Conservation (phyloP, 2,888 invertebrate species). For the Icerya purchasi region DNA sequence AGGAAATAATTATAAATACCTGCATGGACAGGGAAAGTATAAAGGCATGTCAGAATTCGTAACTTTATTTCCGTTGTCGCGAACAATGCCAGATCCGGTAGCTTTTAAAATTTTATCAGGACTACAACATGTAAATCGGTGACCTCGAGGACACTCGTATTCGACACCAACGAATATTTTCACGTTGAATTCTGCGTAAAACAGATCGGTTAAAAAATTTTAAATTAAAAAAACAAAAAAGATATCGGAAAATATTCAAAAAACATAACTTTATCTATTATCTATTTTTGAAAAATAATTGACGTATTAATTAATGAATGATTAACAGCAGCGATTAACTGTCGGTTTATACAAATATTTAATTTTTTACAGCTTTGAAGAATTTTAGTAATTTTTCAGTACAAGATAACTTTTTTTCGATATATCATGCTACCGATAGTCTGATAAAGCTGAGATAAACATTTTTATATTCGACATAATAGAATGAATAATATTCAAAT, state of each 20-base stretch:
- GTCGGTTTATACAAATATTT: neutral
- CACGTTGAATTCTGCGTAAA: constrained; percentile 40
- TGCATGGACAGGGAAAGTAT: constrained; percentile 66
- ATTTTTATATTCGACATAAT: too few relatives aligned
- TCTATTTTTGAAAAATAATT: too few relatives aligned
- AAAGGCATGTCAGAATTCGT: constrained; percentile 74
- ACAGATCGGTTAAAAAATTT: neutral
- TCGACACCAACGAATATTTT: constrained; percentile 90
- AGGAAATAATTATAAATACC: too few relatives aligned
- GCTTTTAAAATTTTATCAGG: constrained; percentile 64
- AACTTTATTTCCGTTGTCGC: constrained; percentile 66
- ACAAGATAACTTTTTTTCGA: too few relatives aligned
- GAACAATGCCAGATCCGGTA: constrained; percentile 43
- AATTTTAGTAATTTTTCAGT: too few relatives aligned
- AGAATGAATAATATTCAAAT: too few relatives aligned
- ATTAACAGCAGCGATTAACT: too few relatives aligned
- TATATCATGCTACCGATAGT: too few relatives aligned
- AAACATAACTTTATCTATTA: neutral
- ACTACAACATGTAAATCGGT: constrained; percentile 75
- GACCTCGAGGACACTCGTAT: constrained; percentile 95
- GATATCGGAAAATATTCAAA: neutral
- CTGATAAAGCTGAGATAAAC: too few relatives aligned
- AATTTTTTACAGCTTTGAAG: neutral
- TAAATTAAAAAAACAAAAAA: neutral
- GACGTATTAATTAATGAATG: too few relatives aligned